phyloP scores from a whole-genome alignment of 35 echinoderm and acorn worm genomes.

The Apostichopus californicus region DNA sequence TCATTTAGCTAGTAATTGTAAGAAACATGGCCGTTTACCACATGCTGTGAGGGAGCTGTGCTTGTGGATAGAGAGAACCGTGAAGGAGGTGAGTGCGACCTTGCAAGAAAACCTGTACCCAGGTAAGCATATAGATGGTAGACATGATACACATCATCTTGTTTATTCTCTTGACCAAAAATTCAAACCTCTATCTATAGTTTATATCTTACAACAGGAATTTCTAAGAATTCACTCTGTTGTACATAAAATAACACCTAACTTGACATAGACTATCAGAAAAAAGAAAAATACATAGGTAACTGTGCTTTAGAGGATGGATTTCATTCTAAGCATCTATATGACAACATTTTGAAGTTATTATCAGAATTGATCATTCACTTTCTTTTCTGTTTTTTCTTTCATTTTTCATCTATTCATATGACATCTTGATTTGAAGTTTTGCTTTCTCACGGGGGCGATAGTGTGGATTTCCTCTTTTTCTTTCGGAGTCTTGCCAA shows the following conservation, averaged over 20 bases:
- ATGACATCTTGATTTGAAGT: conserved; percentile 11
- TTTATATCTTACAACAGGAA: too few species aligned
- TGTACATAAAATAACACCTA: too few species aligned
- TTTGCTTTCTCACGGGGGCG: conserved; percentile 65
- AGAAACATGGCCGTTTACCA: conserved; percentile 8
- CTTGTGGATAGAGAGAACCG: conserved; percentile 25
- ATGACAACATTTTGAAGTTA: too few species aligned
- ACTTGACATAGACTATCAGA: too few species aligned
- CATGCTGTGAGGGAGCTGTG: conserved; percentile 22
- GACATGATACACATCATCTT: too few species aligned
- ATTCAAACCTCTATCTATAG: too few species aligned
- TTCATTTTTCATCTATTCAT: too few species aligned
- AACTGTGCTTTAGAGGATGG: too few species aligned
- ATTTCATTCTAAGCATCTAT: too few species aligned
- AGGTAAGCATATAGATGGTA: neutral
- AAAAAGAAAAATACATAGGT: too few species aligned
- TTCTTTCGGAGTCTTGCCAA: conserved; percentile 49
- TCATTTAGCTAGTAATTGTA: neutral
- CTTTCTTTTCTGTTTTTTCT: neutral
- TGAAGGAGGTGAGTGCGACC: neutral
- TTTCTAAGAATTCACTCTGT: too few species aligned
- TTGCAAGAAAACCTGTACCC: conserved; percentile 9
- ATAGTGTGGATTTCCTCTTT: conserved; percentile 62
- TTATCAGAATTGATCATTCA: neutral
- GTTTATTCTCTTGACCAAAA: too few species aligned